Base-by-base conservation (phyloP, 2,797 vertebrate genomes). In the Diplodus sargus region DNA sequence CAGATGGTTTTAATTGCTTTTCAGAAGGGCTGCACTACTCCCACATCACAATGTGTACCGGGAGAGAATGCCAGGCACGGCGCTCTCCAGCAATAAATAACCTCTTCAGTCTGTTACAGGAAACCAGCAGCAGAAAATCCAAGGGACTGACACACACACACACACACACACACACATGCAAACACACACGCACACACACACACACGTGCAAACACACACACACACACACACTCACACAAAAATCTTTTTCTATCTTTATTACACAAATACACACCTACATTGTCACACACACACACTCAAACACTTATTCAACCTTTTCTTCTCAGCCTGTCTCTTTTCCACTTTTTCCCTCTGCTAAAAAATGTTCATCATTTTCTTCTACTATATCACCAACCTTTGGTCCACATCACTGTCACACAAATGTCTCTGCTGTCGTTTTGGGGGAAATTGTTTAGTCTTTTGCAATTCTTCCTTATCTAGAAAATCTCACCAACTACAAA, bases 21-120 rank as follows among this genome's bases (percentile, higher is more conserved):
- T 87, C 57, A 73, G 89, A 90, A 88, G 81, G 87, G 78, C 89
- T 88, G 85, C 70, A 79, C 80, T 79, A 93, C 93, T 95, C 94
- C 95, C 93, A 94, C 91, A 83, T 93, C 88, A 94, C 94, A 87
- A 70, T 68, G 47, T 95, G 94, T 94, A 93, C 93, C 52, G n/a
- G 82, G 68, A 79, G 82, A 93, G 89, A 95, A 95, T 93, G 91
- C 78, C 81, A 93, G 90, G 89, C 85, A 93, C 67, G 70, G 84
- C 42, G 74, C 75, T 84, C 81, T 72, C 86, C 84, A 30, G 82
- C 79, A 87, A 88, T 95, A 94, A 95, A 94, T 94, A 92, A 88
- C 89, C 78, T 92, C 73, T 90, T 89, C 42, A 78, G 81, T 49
- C 78, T 82, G 67, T 88, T 87, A 83, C 83, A 87, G 90, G 85